Conservation (phyloP, 2,888 invertebrate species). For the Agrochola lota region DNA sequence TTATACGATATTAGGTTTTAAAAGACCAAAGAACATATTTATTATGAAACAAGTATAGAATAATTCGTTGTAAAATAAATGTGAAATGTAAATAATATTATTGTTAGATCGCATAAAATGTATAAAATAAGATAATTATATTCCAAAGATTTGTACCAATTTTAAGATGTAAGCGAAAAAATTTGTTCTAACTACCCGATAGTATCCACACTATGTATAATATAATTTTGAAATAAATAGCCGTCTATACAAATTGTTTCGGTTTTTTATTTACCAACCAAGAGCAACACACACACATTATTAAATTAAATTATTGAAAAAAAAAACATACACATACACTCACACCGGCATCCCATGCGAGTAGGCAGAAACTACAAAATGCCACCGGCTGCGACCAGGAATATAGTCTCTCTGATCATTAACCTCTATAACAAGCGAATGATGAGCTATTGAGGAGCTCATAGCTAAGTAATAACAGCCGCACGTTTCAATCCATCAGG, state of each 20-base stretch:
- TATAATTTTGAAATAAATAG: slow-evolving; percentile 60
- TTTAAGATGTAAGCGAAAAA: slow-evolving; percentile 41
- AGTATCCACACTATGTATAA: slow-evolving; percentile 37
- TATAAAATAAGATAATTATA: slow-evolving; percentile 52
- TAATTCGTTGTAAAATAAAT: slow-evolving; percentile 38
- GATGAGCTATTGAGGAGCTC: too few relatives aligned
- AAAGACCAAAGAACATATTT: slow-evolving; percentile 51
- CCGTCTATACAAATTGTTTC: slow-evolving; percentile 31
- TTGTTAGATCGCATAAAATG: slow-evolving; percentile 37
- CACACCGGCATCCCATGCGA: too few relatives aligned
- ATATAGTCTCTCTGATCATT: too few relatives aligned
- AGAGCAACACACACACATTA: too few relatives aligned
- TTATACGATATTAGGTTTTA: slow-evolving; percentile 45
- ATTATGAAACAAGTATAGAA: slow-evolving; percentile 18
- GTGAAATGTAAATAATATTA: slow-evolving; percentile 52
- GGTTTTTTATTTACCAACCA: slow-evolving; percentile 16
- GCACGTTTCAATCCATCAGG: too few relatives aligned
- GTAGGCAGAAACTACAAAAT: too few relatives aligned
- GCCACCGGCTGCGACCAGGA: too few relatives aligned
- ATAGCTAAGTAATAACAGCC: too few relatives aligned
- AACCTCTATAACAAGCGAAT: too few relatives aligned
- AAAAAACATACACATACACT: too few relatives aligned
- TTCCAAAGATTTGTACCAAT: slow-evolving; percentile 68
- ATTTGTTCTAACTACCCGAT: slow-evolving; percentile 26
- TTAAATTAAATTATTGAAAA: too few relatives aligned